A percentile compares a stretch with the other conserved stretches of the same genome.
Evolutionary conservation across 2,797 vertebrate genomes (phyloP).

Genomic region (Salmo trutta): DNA sequence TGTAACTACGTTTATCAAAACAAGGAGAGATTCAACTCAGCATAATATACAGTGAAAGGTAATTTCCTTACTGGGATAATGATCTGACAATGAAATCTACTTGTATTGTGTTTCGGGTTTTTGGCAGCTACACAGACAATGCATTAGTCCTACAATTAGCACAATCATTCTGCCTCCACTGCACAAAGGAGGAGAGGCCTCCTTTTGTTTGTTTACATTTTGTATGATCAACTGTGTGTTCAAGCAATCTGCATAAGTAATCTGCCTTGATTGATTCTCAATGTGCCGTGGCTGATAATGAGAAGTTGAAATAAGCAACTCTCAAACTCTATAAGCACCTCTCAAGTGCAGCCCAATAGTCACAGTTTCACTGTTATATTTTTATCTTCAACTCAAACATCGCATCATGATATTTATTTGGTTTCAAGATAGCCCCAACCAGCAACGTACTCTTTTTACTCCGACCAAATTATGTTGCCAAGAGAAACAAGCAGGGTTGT

Average conservation of each 20-base stretch:
- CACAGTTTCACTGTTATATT: neutral
- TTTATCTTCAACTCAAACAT: constrained; percentile 7
- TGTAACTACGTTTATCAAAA: neutral
- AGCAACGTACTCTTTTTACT: constrained; percentile 45
- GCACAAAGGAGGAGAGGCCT: too few relatives aligned
- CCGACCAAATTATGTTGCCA: constrained; percentile 56
- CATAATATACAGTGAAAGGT: neutral
- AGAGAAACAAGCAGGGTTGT: constrained; percentile 72
- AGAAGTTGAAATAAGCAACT: constrained; percentile 54
- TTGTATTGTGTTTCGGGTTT: neutral
- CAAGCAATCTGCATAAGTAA: constrained; percentile 52
- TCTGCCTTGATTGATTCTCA: constrained; percentile 58
- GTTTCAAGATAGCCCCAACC: constrained; percentile 28
- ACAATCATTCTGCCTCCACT: neutral
- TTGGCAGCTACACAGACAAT: neutral
- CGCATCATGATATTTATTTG: constrained; percentile 14
- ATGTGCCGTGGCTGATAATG: constrained; percentile 33
- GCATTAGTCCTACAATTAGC: neutral
- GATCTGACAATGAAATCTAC: neutral
- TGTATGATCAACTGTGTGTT: constrained; percentile 24
- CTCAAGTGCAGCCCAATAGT: neutral
- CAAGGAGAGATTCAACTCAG: neutral
- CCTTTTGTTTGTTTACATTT: constrained; percentile 45
- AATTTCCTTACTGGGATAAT: neutral
- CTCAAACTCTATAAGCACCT: constrained; percentile 27